Percentiles rank a stretch among this genome's conserved stretches.
phyloP scores from a whole-genome alignment of 2,888 invertebrate genomes.

The Labia minor region DNA sequence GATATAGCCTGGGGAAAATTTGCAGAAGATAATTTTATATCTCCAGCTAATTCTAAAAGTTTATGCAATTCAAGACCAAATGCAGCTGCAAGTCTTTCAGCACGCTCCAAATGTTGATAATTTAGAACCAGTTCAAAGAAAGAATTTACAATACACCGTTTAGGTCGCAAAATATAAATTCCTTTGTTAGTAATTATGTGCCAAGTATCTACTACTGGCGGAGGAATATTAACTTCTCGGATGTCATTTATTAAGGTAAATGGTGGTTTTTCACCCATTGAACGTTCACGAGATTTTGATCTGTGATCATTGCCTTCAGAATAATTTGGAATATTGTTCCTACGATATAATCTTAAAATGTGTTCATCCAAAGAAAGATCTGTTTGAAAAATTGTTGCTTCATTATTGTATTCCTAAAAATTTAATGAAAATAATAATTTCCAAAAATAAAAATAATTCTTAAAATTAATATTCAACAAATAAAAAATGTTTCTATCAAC shows the following conservation, averaged over 20 bases:
- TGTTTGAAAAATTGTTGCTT: constrained; percentile 47
- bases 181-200: constrained; percentile 48
- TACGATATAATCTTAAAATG: constrained; percentile 40
- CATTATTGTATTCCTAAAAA: constrained; percentile 45
- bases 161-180: constrained; percentile 38
- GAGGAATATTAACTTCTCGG: constrained; percentile 39
- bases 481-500: too few species aligned
- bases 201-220: constrained; percentile 45
- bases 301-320: constrained; percentile 23
- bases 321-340: constrained; percentile 35
- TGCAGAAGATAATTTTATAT: constrained; percentile 62
- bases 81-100: constrained; percentile 46
- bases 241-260: constrained; percentile 38
- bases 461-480: too few species aligned
- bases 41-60: constrained; percentile 68
- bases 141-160: constrained; percentile 35
- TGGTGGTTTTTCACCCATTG: neutral
- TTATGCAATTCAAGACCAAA: constrained; percentile 53
- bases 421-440: constrained; percentile 16
- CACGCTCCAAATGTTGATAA: constrained; percentile 43
- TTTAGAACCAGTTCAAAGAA: constrained; percentile 46
- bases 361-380: constrained; percentile 41
- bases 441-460: too few species aligned
- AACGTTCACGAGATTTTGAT: neutral
- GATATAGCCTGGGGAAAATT: constrained; percentile 66